These are phyloP conservation scores for Urophycis tenuis DNA, from an alignment of 2,797 vertebrate genomes.

Conservation along the genomic window DNA sequence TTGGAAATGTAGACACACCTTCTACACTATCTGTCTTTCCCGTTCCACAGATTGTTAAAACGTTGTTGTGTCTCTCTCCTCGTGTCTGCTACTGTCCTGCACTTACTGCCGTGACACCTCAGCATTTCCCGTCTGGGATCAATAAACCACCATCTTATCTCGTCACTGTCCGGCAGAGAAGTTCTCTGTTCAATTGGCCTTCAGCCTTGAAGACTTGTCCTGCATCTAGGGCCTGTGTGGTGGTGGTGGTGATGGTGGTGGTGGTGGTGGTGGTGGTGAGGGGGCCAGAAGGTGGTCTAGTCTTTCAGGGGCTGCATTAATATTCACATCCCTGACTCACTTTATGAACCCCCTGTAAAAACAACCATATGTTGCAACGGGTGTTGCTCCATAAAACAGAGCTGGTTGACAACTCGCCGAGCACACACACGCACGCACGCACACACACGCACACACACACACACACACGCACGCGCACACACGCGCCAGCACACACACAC, in stretches of 20 bases:
- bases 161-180: too few species aligned
- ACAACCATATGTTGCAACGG: constrained; percentile 65
- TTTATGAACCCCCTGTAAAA: constrained; percentile 66
- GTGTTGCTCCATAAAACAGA: constrained; percentile 60
- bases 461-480: constrained; percentile 1
- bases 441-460: constrained; percentile 2
- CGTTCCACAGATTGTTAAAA: too few species aligned
- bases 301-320: constrained; percentile 55
- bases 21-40: too few species aligned
- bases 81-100: neutral
- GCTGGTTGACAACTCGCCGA: constrained; percentile 52
- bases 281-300: constrained; percentile 2
- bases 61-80: neutral
- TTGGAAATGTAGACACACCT: neutral
- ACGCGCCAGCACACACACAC: neutral
- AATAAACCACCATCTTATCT: too few species aligned
- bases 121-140: too few species aligned
- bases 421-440: constrained; percentile 15
- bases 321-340: constrained; percentile 59
- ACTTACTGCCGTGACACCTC: too few species aligned
- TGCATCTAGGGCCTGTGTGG: constrained; percentile 38
- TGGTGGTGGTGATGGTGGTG: constrained; percentile 14
- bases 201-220: constrained; percentile 33
- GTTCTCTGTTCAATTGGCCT: neutral
- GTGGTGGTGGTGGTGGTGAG: constrained; percentile 11